A percentile compares a stretch with the other conserved stretches of the same genome.
phyloP scores from a whole-genome alignment of 1,140 invertebrate genomes.

The Leguminivora glycinivorella region DNA sequence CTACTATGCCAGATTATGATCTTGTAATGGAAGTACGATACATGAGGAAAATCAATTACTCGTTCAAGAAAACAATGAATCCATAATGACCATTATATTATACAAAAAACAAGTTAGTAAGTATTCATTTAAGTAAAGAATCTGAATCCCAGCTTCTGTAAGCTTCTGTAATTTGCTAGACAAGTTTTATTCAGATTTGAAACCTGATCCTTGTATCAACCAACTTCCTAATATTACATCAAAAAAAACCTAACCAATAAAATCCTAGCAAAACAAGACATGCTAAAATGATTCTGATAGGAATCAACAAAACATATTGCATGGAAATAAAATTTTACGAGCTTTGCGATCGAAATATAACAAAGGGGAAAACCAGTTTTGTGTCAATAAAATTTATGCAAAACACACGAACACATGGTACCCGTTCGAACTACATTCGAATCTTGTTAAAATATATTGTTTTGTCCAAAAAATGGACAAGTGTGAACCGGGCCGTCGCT shows the following conservation, averaged over 20 bases:
- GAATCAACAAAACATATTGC: neutral
- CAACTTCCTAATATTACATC: neutral
- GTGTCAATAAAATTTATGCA: constrained; percentile 26
- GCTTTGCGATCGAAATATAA: constrained; percentile 17
- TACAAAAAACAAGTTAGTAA: too few relatives aligned
- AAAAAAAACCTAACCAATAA: neutral
- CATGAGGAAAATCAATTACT: too few relatives aligned
- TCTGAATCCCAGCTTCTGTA: too few relatives aligned
- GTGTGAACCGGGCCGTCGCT: too few relatives aligned
- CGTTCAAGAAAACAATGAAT: too few relatives aligned
- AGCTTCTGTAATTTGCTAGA: too few relatives aligned
- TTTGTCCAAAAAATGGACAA: neutral
- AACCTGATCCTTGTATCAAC: neutral
- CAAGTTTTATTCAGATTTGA: too few relatives aligned
- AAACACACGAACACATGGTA: constrained; percentile 7
- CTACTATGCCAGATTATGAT: too few relatives aligned
- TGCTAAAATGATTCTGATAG: neutral
- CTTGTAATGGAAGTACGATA: too few relatives aligned
- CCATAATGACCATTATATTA: too few relatives aligned
- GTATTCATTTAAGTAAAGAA: too few relatives aligned
- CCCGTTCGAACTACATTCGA: neutral
- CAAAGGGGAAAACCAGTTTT: neutral
- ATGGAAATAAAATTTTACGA: constrained; percentile 14
- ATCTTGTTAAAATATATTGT: neutral
- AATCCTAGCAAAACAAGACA: neutral